Conservation (phyloP, 2,888 invertebrate genomes). For the Macaria notata region DNA sequence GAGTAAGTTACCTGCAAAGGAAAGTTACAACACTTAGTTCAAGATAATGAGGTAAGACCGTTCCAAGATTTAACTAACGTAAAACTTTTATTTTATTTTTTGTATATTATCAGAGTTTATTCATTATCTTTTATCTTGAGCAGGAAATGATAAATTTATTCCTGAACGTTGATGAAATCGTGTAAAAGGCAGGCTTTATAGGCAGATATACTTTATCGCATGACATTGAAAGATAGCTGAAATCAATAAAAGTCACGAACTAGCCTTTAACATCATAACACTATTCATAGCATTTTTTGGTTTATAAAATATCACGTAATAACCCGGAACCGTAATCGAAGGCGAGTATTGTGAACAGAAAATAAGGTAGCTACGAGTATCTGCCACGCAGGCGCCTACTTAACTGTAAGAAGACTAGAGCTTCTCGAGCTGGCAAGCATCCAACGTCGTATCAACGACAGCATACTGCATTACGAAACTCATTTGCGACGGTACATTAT, state of each 20-base stretch:
- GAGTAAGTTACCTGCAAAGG: no score
- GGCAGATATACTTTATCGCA: constrained; percentile 45
- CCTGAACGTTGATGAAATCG: constrained; percentile 25
- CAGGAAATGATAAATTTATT: constrained; percentile 34
- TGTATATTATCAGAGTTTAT: not conserved
- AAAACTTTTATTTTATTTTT: no score
- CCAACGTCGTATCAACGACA: constrained; percentile 47
- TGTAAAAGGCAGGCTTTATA: constrained; percentile 25
- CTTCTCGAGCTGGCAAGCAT: constrained; percentile 48
- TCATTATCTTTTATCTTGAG: constrained; percentile 20
- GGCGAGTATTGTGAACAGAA: not conserved
- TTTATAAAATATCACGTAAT: constrained; percentile 5
- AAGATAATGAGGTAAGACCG: no score
- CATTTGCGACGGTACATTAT: constrained; percentile 34
- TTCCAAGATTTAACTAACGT: no score
- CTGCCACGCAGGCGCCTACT: constrained; percentile 22
- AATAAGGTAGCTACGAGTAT: not conserved
- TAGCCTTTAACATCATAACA: not conserved
- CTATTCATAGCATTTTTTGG: no score
- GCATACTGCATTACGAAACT: constrained; percentile 43
- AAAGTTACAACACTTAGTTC: no score
- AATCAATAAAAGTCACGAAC: constrained; percentile 50
- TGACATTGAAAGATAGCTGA: constrained; percentile 61
- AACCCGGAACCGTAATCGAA: not conserved
- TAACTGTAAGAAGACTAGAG: constrained; percentile 36